Conservation (phyloP, 2,797 vertebrate species). For the Darevskia nairensis region DNA sequence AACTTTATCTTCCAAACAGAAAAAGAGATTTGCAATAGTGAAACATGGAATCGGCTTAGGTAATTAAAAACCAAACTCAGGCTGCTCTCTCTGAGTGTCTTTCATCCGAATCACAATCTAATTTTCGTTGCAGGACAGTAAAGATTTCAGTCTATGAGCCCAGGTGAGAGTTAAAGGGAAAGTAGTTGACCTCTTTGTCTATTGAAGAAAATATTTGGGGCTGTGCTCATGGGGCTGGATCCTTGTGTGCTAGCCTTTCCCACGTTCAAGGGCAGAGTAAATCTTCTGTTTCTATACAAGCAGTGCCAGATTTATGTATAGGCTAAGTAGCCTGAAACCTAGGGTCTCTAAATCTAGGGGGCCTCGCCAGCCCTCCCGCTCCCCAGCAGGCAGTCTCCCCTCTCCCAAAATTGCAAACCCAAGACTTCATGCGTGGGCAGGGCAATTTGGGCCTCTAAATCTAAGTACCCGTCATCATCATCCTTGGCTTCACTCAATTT, state of each 20-base stretch:
- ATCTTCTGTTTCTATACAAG: not conserved
- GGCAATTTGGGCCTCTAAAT: too few species aligned
- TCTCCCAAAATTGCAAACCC: too few species aligned
- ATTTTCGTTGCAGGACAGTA: not conserved
- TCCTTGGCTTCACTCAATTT: too few species aligned
- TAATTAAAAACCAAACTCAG: slow-evolving; percentile 2
- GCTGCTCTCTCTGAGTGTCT: not conserved
- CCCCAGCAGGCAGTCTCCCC: too few species aligned
- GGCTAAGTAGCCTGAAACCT: too few species aligned
- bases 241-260: not conserved
- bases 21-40: slow-evolving; percentile 35
- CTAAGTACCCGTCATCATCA: too few species aligned
- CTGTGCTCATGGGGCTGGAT: not conserved
- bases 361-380: too few species aligned
- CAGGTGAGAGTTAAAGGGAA: not conserved
- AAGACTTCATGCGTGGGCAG: too few species aligned
- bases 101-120: not conserved
- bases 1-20: not conserved
- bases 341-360: too few species aligned
- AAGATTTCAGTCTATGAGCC: not conserved
- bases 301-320: too few species aligned
- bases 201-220: too few species aligned
- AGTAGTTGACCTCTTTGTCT: too few species aligned
- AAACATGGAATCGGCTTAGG: not conserved
- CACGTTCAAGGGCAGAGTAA: not conserved